phyloP scores from a whole-genome alignment of 1,140 invertebrate genomes.

The Heliconius nattereri region DNA sequence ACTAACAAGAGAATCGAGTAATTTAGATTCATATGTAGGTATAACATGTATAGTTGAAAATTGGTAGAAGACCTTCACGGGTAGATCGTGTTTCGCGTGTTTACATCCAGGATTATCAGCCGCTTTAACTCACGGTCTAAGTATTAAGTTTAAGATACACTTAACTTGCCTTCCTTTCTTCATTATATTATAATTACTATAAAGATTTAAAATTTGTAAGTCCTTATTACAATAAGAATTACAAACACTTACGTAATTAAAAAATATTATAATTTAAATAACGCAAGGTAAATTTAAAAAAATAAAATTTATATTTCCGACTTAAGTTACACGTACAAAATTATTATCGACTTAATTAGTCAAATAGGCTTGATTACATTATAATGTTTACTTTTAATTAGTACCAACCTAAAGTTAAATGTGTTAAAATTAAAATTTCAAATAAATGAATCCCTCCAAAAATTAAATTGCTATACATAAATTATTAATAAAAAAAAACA shows the following conservation, averaged over 20 bases:
- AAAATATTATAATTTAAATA: neutral
- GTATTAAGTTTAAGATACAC: constrained; percentile 49
- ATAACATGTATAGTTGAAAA: constrained; percentile 24
- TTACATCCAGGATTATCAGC: constrained; percentile 78
- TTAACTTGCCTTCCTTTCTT: neutral
- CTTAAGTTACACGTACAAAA: neutral
- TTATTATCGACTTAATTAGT: neutral
- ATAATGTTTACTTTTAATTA: constrained; percentile 13
- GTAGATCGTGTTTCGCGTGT: constrained; percentile 79
- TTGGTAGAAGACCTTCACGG: constrained; percentile 41
- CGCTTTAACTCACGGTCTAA: constrained; percentile 73
- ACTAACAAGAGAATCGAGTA: neutral
- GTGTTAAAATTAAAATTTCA: constrained; percentile 4
- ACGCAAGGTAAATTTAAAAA: neutral
- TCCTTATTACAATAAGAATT: neutral
- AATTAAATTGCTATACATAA: neutral
- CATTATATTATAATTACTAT: neutral
- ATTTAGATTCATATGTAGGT: neutral
- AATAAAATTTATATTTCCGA: neutral
- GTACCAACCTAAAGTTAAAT: neutral
- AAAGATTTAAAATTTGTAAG: neutral
- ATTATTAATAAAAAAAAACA: neutral
- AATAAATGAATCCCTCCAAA: constrained; percentile 9
- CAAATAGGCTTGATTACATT: neutral
- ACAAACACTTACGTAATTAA: neutral